phyloP scores from a whole-genome alignment of 2,888 invertebrate species.

The Argyresthia albistria region DNA sequence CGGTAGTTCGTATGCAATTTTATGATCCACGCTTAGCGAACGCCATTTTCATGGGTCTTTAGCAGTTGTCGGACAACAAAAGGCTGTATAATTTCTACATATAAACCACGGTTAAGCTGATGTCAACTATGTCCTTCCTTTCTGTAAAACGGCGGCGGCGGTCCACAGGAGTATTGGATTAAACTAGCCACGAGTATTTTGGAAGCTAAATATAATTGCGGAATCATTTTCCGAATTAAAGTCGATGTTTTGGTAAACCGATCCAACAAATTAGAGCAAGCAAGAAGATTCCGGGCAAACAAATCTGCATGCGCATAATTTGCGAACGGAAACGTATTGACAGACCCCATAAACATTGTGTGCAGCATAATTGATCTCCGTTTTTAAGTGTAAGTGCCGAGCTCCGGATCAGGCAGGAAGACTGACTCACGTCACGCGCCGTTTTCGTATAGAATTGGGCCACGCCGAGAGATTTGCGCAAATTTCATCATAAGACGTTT shows the following conservation, averaged over 20 bases:
- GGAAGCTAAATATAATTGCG: too few relatives aligned
- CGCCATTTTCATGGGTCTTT: constrained; percentile 43
- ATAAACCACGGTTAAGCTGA: too few relatives aligned
- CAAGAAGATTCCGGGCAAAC: too few relatives aligned
- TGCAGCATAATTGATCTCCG: constrained; percentile 26
- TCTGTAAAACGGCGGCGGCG: too few relatives aligned
- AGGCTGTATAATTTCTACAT: constrained; percentile 1
- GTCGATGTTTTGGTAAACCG: neutral
- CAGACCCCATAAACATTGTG: constrained; percentile 44
- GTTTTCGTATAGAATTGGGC: constrained; percentile 44
- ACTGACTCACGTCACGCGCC: constrained; percentile 43
- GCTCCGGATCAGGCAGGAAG: constrained; percentile 24
- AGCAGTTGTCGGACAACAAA: constrained; percentile 30
- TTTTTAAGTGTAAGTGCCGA: constrained; percentile 22
- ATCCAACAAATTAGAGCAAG: neutral
- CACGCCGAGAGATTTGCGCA: constrained; percentile 32
- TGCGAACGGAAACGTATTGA: constrained; percentile 31
- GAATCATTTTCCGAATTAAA: constrained; percentile 26
- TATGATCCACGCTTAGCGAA: constrained; percentile 46
- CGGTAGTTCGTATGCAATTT: constrained; percentile 53
- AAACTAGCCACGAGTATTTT: too few relatives aligned
- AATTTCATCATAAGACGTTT: constrained; percentile 26
- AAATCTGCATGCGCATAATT: neutral
- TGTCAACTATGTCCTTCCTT: too few relatives aligned
- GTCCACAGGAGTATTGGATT: too few relatives aligned